Base-by-base conservation (phyloP, 2,113 vertebrate genomes). In the Empidonax alnorum region DNA sequence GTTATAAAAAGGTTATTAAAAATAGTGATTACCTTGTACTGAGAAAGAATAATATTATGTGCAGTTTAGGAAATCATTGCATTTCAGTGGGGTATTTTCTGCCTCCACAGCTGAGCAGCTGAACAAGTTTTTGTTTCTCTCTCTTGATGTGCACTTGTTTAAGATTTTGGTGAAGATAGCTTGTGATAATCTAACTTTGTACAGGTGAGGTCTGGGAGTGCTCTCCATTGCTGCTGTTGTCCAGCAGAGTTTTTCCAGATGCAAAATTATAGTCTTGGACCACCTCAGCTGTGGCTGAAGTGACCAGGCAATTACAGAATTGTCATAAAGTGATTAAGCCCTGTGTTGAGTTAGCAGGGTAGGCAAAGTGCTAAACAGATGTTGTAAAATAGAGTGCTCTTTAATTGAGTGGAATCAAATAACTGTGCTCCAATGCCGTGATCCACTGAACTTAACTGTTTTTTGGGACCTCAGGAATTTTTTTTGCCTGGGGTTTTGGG, bases 381-480 rank as follows among this genome's bases (percentile, higher is more conserved):
- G 25, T 33, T 83, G 14, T 73, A 42, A 61, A 68, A 31, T 2
- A 6, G 6, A 53, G 35, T 84, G 9, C 12, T 62, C 31, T 24
- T 42, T 41, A 33, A 27, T 35, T 77, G 23, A 33, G 0, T 42
- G 21, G 30, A 63, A 37, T 55, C 1, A 6, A 62, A 20, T 78
- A 68, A 39, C 47, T 82, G 9, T 62, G 11, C 12, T 80, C 22
- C 44, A 69, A 0, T 87, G n/a, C 39, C 44, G 0, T 76, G 44
- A 85, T 52, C 41, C 14, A 14, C n/a, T 86, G 41, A 62, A n/a
- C 12, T 79, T 78, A 25, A 25, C 3, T 59, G 52, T 27, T 61
- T 41, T 55, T 15, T 46, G 41, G 8, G 10, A 8, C 2, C 11
- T 69, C 5, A 4, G 14, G 9, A 30, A 0, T 1, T 50, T 69